Evolutionary conservation across 2,797 vertebrate genomes (phyloP), one percentile per base, ranked within the genome.

Genomic region (Gallinago nigripennis): DNA sequence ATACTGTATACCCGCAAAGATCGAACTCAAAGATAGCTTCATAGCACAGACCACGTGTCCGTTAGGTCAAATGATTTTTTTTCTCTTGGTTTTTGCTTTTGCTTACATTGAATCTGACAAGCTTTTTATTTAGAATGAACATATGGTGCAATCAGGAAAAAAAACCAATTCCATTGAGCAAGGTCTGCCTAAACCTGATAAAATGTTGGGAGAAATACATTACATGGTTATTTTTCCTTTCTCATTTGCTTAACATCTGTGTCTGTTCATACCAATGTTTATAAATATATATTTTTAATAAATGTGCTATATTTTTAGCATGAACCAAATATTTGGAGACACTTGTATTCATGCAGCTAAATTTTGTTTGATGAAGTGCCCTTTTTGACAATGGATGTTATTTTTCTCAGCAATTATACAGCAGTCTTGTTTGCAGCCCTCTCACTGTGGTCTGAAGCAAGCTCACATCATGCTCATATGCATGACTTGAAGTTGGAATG

Each of bases 251-350:
- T 37, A 37, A 37, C 37, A 37, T 97, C 91, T 94, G 96, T 97
- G 90, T 97, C 95, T 97, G 95, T 98, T 98, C 97, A 97, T 97
- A 97, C 66, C 91, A 77, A 98, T 97, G 98, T 98, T 98, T 98
- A 97, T 97, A 98, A 98, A 98, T 98, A 96, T 98, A 97, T 98
- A 98, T 98, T 98, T 98, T 98, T 98, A 98, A 98, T 98, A 98
- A 98, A 98, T 97, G 98, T 98, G 98, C 97, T 98, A 98, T 98
- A 97, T 98, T 98, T 98, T 98, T 98, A 98, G 98, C 98, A 98
- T 98, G 98, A 98, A 97, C 97, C 97, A 97, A 97, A 97, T 96
- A 97, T 93, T 94, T 92, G 92, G 96, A 95, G 97, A 97, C 72
- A 8, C 94, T 95, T 53, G 77, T 96, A 96, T 91, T 94, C 96